A percentile compares a stretch with the other conserved stretches of the same genome.
These are phyloP conservation scores for Opisthocomus hoazin DNA, from an alignment of 2,113 vertebrate species.

Conservation along the genomic window DNA sequence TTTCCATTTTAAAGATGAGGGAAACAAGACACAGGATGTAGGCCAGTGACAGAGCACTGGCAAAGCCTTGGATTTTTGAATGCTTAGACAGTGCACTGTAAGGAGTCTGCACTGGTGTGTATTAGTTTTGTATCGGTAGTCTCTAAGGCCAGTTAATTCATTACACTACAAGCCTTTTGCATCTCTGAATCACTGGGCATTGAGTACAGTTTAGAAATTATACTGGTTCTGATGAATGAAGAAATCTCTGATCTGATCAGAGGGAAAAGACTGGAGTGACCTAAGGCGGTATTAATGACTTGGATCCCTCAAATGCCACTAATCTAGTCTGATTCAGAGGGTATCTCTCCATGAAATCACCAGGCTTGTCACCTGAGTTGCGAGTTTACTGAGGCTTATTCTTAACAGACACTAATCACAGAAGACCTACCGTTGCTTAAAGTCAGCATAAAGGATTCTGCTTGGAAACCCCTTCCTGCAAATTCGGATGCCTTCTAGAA, in stretches of 20 bases:
- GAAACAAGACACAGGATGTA: not conserved
- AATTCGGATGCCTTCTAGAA: conserved; percentile 87
- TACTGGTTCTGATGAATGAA: not conserved
- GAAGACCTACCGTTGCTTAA: conserved; percentile 81
- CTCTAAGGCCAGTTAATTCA: not conserved
- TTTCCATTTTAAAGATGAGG: not conserved
- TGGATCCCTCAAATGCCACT: not conserved
- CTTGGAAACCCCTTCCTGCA: conserved; percentile 92
- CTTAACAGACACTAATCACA: not conserved
- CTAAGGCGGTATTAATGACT: not conserved
- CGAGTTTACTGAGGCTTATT: not conserved
- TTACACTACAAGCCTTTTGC: not conserved
- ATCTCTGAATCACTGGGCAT: not conserved
- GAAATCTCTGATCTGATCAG: not conserved
- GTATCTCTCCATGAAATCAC: not conserved
- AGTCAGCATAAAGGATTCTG: conserved; percentile 86
- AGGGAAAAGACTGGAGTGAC: not conserved
- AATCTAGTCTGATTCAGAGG: not conserved
- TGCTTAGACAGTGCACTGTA: not conserved
- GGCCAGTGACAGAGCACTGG: not conserved
- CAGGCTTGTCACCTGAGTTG: not conserved
- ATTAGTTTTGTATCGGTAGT: not conserved
- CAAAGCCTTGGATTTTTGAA: not conserved
- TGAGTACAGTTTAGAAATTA: not conserved
- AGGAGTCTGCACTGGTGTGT: not conserved